Evolutionary conservation across 92 coral and sea anemone genomes (phyloP).

Genomic region (Heteractis magnifica): DNA sequence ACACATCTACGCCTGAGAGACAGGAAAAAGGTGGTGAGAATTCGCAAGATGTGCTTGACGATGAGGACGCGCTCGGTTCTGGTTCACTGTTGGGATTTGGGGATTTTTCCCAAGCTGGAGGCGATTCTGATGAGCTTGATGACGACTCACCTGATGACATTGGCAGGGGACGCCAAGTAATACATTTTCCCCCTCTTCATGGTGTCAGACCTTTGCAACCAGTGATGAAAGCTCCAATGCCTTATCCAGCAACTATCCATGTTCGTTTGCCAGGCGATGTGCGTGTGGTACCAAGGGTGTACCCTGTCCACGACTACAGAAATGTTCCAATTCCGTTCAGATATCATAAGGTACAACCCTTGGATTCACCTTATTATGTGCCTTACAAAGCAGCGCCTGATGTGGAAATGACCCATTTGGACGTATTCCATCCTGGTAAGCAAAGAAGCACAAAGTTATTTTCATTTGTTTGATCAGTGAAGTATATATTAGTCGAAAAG

Average conservation of each 20-base stretch:
- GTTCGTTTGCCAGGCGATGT: constrained; percentile 29
- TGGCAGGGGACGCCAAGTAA: not conserved
- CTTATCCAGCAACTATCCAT: constrained; percentile 48
- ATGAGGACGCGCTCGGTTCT: not conserved
- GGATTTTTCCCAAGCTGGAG: not conserved
- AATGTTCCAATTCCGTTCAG: constrained; percentile 43
- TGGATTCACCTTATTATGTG: constrained; percentile 55
- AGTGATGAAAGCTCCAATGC: constrained; percentile 35
- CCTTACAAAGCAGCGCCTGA: constrained; percentile 59
- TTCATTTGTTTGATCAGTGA: too few species aligned
- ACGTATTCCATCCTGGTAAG: constrained; percentile 70
- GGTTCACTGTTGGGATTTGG: not conserved
- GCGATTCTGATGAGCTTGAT: constrained; percentile 13
- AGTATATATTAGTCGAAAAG: too few species aligned
- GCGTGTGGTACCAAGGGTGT: constrained; percentile 30
- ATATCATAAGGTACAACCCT: constrained; percentile 32
- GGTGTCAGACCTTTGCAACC: not conserved
- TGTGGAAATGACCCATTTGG: constrained; percentile 42
- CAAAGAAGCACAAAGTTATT: not conserved
- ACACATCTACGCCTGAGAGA: constrained; percentile 11
- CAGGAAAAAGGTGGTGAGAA: not conserved
- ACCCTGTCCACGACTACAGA: constrained; percentile 39
- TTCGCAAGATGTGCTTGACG: not conserved
- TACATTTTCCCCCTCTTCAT: not conserved
- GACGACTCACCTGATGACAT: not conserved